phyloP scores from a whole-genome alignment of 2,888 invertebrate species.

The Silvanus unidentatus region DNA sequence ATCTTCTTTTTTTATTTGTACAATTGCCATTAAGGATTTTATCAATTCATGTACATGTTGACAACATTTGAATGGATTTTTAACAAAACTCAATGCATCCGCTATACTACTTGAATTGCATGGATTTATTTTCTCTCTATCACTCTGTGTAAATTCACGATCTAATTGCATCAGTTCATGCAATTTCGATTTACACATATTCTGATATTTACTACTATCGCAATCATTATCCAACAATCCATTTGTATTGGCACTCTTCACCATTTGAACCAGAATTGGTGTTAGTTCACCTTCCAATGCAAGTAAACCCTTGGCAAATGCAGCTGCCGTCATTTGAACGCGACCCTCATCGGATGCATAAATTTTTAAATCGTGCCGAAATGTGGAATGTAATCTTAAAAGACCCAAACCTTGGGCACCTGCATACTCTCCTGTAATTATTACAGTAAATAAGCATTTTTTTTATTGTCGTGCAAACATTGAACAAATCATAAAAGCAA shows the following conservation, averaged over 20 bases:
- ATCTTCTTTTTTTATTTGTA: constrained; percentile 80
- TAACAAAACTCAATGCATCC: constrained; percentile 89
- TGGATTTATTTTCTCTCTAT: constrained; percentile 84
- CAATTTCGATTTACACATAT: constrained; percentile 92
- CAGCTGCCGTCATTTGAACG: constrained; percentile 99
- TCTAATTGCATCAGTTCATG: constrained; percentile 91
- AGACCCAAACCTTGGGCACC: constrained; percentile 94
- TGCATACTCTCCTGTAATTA: constrained; percentile 65
- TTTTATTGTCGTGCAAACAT: background rate
- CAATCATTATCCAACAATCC: constrained; percentile 97
- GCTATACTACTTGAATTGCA: constrained; percentile 86
- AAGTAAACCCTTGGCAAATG: constrained; percentile 95
- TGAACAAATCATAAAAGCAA: background rate
- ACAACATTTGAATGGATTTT: constrained; percentile 92
- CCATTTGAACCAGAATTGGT: constrained; percentile 99
- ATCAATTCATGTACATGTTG: constrained; percentile 84
- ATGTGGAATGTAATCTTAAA: constrained; percentile 92
- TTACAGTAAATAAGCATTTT: background rate
- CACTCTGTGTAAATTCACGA: constrained; percentile 77
- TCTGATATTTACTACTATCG: constrained; percentile 92
- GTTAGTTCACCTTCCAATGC: constrained; percentile 98
- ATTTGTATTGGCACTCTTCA: constrained; percentile 98
- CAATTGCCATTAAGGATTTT: constrained; percentile 77
- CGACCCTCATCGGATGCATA: constrained; percentile 99
- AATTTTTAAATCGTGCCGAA: constrained; percentile 97